Conservation (phyloP, 2,113 vertebrate genomes). For the Phasianus colchicus region DNA sequence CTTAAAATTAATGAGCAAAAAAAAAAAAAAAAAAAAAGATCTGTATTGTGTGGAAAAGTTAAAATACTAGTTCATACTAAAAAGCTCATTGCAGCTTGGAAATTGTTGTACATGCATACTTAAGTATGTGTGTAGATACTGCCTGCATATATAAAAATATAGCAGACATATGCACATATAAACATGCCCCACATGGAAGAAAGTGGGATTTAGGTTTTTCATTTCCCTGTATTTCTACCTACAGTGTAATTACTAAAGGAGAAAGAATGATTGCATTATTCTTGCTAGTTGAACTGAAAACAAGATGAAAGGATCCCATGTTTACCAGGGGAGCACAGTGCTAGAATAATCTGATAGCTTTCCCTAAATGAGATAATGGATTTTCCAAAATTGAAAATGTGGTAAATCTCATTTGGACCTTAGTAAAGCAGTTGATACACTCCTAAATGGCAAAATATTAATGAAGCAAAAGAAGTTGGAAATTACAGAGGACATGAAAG, state of each 20-base stretch:
- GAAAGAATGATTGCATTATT: not conserved
- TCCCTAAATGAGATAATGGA: not conserved
- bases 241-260: not conserved
- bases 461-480: not conserved
- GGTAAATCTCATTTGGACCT: not conserved
- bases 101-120: not conserved
- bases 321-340: not conserved
- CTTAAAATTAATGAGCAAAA: not conserved
- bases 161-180: not conserved
- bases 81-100: not conserved
- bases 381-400: slow-evolving; percentile 22
- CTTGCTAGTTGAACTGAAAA: not conserved
- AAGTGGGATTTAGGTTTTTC: not conserved
- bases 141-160: too few relatives aligned
- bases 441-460: not conserved
- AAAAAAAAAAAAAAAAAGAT: not conserved
- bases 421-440: not conserved
- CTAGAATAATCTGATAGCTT: not conserved
- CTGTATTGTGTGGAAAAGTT: not conserved
- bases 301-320: not conserved
- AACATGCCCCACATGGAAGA: not conserved
- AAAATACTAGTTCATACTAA: not conserved
- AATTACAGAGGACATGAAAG: not conserved
- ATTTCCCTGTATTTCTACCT: not conserved
- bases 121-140: not conserved